These are phyloP conservation scores for Argya squamiceps DNA, from an alignment of 2,797 vertebrate genomes.

Conservation along the genomic window DNA sequence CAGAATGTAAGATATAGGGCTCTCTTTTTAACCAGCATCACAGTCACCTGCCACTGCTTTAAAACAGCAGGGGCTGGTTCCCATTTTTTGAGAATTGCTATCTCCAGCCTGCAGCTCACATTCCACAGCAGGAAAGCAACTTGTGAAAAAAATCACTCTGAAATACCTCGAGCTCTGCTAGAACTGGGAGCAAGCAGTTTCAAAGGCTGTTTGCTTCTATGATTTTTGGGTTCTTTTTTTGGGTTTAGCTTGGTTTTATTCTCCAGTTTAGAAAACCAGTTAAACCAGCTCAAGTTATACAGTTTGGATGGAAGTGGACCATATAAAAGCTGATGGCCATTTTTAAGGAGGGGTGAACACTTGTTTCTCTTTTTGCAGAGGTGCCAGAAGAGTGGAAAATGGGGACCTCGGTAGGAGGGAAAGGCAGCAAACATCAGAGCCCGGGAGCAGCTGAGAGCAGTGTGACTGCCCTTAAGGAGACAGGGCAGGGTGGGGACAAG, in stretches of 20 bases:
- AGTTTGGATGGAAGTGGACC: not conserved
- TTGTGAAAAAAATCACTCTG: not conserved
- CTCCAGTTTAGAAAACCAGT: not conserved
- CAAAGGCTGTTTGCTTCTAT: not conserved
- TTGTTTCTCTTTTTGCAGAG: not conserved
- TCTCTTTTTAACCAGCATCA: not conserved
- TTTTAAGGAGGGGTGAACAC: not conserved
- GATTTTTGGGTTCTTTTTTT: not conserved
- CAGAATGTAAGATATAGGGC: not conserved
- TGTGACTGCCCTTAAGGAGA: not conserved
- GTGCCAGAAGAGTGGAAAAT: not conserved
- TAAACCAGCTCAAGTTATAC: not conserved
- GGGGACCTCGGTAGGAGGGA: not conserved
- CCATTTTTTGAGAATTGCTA: not conserved
- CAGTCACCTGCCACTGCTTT: not conserved
- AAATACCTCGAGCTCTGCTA: not conserved
- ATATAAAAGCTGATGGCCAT: not conserved
- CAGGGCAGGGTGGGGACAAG: rapidly evolving
- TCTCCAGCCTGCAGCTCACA: constrained; percentile 19
- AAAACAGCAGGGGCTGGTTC: not conserved
- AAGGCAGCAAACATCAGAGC: not conserved
- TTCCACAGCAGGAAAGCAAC: not conserved
- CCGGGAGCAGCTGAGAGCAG: not conserved
- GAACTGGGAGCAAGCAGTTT: not conserved
- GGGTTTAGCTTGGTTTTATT: not conserved